Conservation (phyloP, 2,888 invertebrate genomes). For the Dilophus febrilis region DNA sequence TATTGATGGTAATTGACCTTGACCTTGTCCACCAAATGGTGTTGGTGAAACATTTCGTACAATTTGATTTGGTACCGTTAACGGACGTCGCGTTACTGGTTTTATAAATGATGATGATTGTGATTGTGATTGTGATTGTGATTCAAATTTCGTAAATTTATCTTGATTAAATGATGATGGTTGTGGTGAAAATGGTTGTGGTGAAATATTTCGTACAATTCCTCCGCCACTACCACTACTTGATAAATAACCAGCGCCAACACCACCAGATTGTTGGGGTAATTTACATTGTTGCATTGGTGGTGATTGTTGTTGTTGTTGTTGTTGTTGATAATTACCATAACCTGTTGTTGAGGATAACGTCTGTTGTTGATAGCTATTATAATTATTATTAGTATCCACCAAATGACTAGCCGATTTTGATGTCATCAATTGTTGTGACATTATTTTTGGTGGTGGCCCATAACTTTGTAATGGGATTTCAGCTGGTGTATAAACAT, state of each 20-base stretch:
- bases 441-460: conserved; percentile 25
- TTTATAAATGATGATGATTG: not conserved
- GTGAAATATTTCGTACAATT: conserved; percentile 3
- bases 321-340: conserved; percentile 16
- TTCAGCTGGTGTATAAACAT: conserved; percentile 26
- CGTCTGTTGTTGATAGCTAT: conserved; percentile 27
- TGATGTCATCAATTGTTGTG: no score
- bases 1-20: no score
- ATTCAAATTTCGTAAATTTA: conserved; percentile 24
- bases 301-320: conserved; percentile 6
- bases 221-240: not conserved
- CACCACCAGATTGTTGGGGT: not conserved
- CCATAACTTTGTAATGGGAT: conserved; percentile 26
- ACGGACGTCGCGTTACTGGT: conserved; percentile 6
- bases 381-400: no score
- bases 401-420: conserved; percentile 19
- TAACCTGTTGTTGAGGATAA: not conserved
- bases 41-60: conserved; percentile 20
- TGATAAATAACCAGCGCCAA: no score
- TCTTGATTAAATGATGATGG: conserved; percentile 24
- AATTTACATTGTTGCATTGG: conserved; percentile 10
- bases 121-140: conserved; percentile 4
- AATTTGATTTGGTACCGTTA: conserved; percentile 10
- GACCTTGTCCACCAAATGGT: conserved; percentile 12
- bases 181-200: conserved; percentile 21